Evolutionary conservation across 2,113 vertebrate genomes (phyloP), one percentile per base, ranked within the genome.

Genomic region (Syrmaticus mikado): DNA sequence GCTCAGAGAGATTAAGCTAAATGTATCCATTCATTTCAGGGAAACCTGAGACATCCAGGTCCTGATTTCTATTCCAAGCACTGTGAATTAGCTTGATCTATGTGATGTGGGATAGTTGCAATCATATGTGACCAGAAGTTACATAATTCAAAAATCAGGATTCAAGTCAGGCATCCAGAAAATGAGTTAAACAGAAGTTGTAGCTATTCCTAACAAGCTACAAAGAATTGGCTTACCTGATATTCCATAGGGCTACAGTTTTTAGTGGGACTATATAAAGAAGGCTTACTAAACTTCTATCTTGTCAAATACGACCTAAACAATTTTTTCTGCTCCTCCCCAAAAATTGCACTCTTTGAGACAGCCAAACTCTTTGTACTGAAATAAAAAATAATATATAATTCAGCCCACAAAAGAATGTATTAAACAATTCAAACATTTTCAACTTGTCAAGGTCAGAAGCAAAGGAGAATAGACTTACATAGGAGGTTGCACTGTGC

Each of bases 11-110:
- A 80, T 85, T 85, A 89, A 55, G 5, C 38, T 93, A 71, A 94
- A 91, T 64, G 28, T 73, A 87, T 70, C 36, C 72, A 85, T 83
- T 85, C 13, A 77, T 85, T 87, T 91, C 58, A 28, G n/a, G 21
- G 72, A 91, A 93, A 90, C 70, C 27, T 77, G 72, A 87, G 85
- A 66, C 70, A 19, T 60, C 67, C 46, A 66, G 41, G 34, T 43
- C 74, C 43, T 94, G 66, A 89, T 84, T 94, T 95, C 61, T 96
- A 93, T 93, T 94, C 72, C 82, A 85, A 89, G 40, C 53, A 52
- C 50, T 73, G 40, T 28, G 67, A 92, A 80, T 87, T 89, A 77
- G 3, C 22, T 91, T 83, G 41, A 71, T 95, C 71, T 77, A 38
- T 50, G 41, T 50, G 52, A 64, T 1, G 8, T 16, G 41, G 60